Percentiles rank a stretch among this genome's conserved stretches.
Evolutionary conservation across 2,797 vertebrate genomes (phyloP).

Genomic region (Cetoscarus ocellatus): DNA sequence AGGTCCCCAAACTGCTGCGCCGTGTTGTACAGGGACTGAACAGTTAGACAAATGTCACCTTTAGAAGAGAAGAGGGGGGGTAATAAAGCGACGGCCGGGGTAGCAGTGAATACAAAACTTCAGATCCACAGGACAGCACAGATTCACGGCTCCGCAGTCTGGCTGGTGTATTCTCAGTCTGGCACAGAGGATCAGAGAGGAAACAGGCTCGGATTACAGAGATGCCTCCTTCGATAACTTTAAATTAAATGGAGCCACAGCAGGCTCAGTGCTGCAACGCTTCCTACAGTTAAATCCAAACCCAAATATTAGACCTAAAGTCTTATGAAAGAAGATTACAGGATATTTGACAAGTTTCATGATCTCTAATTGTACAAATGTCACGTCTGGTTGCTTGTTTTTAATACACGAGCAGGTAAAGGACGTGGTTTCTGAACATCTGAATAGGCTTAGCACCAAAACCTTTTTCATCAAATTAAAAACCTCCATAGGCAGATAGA

Average conservation of each 20-base stretch:
- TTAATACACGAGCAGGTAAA: too few species aligned
- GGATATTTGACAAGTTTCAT: slow-evolving; percentile 3
- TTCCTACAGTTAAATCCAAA: slow-evolving; percentile 8
- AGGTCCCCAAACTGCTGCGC: slow-evolving; percentile 66
- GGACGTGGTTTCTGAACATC: too few species aligned
- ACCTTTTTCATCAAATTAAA: too few species aligned
- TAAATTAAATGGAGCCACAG: slow-evolving; percentile 54
- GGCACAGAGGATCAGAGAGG: slow-evolving; percentile 56
- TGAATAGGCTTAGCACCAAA: too few species aligned
- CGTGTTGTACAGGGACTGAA: slow-evolving; percentile 60
- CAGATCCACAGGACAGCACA: slow-evolving; percentile 22
- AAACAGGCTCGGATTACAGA: slow-evolving; percentile 60
- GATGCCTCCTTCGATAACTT: slow-evolving; percentile 60
- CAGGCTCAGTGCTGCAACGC: slow-evolving; percentile 4
- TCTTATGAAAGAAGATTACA: slow-evolving; percentile 35
- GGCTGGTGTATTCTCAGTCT: slow-evolving; percentile 47
- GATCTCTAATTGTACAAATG: slow-evolving; percentile 3
- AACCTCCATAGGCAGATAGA: too few species aligned
- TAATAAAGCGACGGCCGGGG: slow-evolving; percentile 49
- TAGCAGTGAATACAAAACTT: slow-evolving; percentile 41
- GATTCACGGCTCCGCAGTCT: slow-evolving; percentile 30
- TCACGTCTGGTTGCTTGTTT: slow-evolving; percentile 3
- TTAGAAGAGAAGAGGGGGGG: slow-evolving; percentile 42
- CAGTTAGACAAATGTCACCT: slow-evolving; percentile 73
- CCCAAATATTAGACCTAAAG: neutral